Evolutionary conservation across 1,140 invertebrate genomes (phyloP), one percentile per base, ranked within the genome.

Genomic region (Amyelois transitella): DNA sequence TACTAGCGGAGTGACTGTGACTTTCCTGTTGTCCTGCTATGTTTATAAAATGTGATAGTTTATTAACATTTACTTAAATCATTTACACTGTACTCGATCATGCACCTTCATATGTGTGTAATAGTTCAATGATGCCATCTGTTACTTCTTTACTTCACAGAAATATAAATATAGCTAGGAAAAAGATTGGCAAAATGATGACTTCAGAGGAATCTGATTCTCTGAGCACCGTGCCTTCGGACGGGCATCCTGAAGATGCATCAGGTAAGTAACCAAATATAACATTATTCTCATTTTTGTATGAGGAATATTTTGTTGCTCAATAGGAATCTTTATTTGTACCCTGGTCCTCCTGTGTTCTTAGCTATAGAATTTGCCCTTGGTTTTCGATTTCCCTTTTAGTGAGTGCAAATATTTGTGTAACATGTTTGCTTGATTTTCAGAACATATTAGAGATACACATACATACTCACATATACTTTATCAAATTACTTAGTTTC

Each of bases 141-240:
- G 32, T 38, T 14, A 38, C 32, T 38, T 38, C 32, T 38, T 38
- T 38, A 38, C 32, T 38, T 38, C 32, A 38, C 32, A 38, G 32
- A 38, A 38, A 38, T 38, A 38, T 38, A 38, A 38, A 38, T 38
- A 38, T 38, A 38, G 32, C 32, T 38, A 38, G 32, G 47, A 32
- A 43, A 48, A 28, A 47, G 7, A 48, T 49, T 43, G 49, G 52
- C 55, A 75, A 68, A 45, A 84, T 80, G 76, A 86, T 81, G 65
- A 76, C 66, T 17, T 75, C 82, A 12, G 82, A 86, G 49, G 82
- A 86, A 59, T 69, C 80, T 4, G 80, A 83, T 62, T 80, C 78
- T 12, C 54, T 81, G 58, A 77, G 75, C 60, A 81, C 74, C 6
- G 61, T 79, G 43, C 78, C 75, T 17, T 81, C 78, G 22, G 82